Evolutionary conservation across 2,113 vertebrate species (phyloP), one percentile per base, ranked within the genome.

Genomic region (Sakesphorus luctuosus): DNA sequence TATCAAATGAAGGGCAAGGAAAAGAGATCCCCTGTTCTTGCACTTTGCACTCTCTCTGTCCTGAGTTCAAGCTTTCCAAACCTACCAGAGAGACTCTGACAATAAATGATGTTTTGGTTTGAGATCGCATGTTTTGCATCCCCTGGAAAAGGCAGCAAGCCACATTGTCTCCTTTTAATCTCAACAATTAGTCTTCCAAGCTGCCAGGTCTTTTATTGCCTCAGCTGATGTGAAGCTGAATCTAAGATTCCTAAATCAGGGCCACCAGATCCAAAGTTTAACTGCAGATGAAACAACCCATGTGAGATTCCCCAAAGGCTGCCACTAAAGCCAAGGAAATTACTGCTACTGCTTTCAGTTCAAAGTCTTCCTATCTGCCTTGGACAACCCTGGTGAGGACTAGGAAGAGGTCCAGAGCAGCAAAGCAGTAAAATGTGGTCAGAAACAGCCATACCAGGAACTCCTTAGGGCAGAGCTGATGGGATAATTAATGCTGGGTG

Each of bases 61-160:
- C 85, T 89, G 69, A 5, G 1, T 93, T 93, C 92, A 92, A 74
- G 83, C 74, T 72, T 97, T 95, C 95, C 58, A 93, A 95, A 91
- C 87, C 91, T 90, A 76, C 96, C 86, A 76, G 92, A 95, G 92
- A 97, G 38, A 77, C 49, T 76, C 84, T 71, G 89, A 91, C 91
- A 93, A 94, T 76, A 96, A 96, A 93, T 58, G 82, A 52, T 52
- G 7, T 40, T 96, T 84, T 89, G 88, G 87, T 94, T 93, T 87
- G 95, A 97, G 91, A 76, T 46, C 96, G 67, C 46, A 53, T 58
- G 72, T 66, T 95, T 96, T 96, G 78, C 88, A 82, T 82, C 84
- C 63, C 92, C 79, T 96, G 95, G 89, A 97, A 97, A 95, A 97
- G 90, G 77, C 95, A 96, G 93, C 58, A 95, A 79, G 83, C 81